Evolutionary conservation across 2,113 vertebrate species (phyloP).

Genomic region (Chelonoidis abingdonii): DNA sequence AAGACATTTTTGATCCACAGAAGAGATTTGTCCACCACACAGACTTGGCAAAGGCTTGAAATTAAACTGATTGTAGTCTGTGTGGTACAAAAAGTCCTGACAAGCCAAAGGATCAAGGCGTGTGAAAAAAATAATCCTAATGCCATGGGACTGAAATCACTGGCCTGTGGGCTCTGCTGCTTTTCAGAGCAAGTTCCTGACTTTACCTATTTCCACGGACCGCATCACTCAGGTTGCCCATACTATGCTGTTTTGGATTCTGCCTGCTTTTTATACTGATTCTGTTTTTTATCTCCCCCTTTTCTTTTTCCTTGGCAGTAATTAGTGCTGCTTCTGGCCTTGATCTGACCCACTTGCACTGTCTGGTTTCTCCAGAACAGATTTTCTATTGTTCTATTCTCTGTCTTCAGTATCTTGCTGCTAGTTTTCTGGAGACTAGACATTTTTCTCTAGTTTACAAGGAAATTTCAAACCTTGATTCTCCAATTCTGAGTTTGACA

Average conservation of each 20-base stretch:
- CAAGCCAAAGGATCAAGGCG: not conserved
- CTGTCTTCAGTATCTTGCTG: not conserved
- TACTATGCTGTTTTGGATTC: not conserved
- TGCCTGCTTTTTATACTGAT: not conserved
- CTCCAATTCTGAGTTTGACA: not conserved
- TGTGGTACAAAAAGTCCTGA: not conserved
- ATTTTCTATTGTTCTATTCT: not conserved
- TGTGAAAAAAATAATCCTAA: not conserved
- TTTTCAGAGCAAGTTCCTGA: not conserved
- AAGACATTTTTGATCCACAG: no score
- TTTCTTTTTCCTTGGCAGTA: not conserved
- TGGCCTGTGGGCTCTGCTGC: not conserved
- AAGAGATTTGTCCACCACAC: not conserved
- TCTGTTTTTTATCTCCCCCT: not conserved
- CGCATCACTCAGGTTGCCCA: not conserved
- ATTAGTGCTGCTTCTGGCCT: not conserved
- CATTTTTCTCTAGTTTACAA: not conserved
- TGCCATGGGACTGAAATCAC: not conserved
- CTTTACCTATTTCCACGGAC: not conserved
- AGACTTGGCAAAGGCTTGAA: not conserved
- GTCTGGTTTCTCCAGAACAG: not conserved
- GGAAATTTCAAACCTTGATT: not conserved
- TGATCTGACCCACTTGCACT: not conserved
- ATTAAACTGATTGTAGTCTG: not conserved
- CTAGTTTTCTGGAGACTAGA: not conserved